Conservation (phyloP, 2,113 vertebrate species). For the Notechis scutatus region DNA sequence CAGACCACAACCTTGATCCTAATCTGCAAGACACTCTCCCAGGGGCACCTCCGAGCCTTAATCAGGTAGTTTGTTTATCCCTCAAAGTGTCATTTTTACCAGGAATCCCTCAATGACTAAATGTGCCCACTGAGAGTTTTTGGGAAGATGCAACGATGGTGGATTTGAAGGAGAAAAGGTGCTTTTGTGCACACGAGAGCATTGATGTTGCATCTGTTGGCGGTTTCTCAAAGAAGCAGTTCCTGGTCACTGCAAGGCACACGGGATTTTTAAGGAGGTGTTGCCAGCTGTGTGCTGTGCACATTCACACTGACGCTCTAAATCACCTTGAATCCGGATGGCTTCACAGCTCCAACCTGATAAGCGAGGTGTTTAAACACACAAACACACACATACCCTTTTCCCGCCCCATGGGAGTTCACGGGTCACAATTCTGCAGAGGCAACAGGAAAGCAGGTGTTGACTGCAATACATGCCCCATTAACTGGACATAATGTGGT, state of each 20-base stretch:
- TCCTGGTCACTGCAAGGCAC: background rate
- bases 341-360: background rate
- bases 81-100: background rate
- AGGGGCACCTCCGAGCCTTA: too few relatives aligned
- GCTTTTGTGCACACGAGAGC: background rate
- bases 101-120: background rate
- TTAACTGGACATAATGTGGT: background rate
- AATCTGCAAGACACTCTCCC: too few relatives aligned
- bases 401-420: background rate
- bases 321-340: background rate
- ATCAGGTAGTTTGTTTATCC: too few relatives aligned
- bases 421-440: background rate
- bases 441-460: background rate
- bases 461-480: background rate
- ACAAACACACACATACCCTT: background rate
- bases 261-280: background rate
- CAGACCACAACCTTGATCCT: too few relatives aligned
- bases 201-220: background rate
- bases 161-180: background rate
- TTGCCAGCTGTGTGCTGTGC: background rate
- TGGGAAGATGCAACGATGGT: too few relatives aligned
- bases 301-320: background rate
- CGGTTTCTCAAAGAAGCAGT: background rate
- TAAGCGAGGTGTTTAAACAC: background rate
- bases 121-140: background rate